These are phyloP conservation scores for Drosophila algonquin DNA, from an alignment of 2,888 invertebrate species.

Conservation along the genomic window DNA sequence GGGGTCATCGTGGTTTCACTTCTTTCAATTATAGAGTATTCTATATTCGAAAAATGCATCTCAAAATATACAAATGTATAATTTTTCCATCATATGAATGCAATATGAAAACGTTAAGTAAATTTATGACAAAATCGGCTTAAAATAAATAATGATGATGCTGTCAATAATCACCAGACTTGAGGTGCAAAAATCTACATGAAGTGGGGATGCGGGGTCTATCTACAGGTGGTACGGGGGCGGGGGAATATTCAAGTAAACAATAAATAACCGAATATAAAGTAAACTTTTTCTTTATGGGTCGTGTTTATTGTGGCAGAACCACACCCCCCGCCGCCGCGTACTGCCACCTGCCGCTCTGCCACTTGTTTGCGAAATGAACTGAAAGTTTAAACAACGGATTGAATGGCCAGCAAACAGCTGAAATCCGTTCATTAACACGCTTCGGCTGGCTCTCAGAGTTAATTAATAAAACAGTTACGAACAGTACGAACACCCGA, in stretches of 20 bases:
- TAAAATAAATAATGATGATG: constrained; percentile 64
- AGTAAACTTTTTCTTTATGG: constrained; percentile 27
- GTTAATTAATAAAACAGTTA: constrained; percentile 64
- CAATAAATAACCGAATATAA: constrained; percentile 2
- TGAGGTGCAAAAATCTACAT: not conserved
- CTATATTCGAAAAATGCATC: not conserved
- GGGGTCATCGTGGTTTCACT: not conserved
- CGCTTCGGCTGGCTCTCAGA: constrained; percentile 51
- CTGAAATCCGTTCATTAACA: constrained; percentile 63
- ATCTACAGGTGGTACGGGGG: constrained; percentile 12
- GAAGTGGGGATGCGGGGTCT: not conserved
- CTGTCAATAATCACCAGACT: constrained; percentile 20
- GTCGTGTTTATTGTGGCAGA: constrained; percentile 49
- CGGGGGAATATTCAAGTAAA: constrained; percentile 16
- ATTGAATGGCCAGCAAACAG: constrained; percentile 24
- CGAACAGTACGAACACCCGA: constrained; percentile 13
- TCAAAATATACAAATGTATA: not conserved
- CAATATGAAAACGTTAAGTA: constrained; percentile 33
- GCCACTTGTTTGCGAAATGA: constrained; percentile 30
- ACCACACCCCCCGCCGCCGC: constrained; percentile 5
- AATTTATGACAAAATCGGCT: constrained; percentile 69
- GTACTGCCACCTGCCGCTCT: constrained; percentile 11
- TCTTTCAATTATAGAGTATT: not conserved
- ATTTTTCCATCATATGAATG: constrained; percentile 37
- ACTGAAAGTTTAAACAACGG: constrained; percentile 36